These are phyloP conservation scores for Delichon dasypus DNA, from an alignment of 2,797 vertebrate genomes.

Conservation along the genomic window DNA sequence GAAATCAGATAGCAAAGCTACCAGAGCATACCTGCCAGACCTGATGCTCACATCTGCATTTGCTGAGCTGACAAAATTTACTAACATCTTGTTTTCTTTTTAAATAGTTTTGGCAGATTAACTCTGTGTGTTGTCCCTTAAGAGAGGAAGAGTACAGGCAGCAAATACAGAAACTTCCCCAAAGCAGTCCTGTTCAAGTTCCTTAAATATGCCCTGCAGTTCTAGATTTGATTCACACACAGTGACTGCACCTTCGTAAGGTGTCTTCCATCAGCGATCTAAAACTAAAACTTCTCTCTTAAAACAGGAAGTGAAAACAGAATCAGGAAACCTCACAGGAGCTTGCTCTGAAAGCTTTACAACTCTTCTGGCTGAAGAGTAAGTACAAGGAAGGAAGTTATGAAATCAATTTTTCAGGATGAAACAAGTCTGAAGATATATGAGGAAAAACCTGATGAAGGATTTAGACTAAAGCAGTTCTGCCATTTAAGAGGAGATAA, in stretches of 20 bases:
- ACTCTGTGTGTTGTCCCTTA: neutral
- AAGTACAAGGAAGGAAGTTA: neutral
- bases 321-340: constrained; percentile 19
- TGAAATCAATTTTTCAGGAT: neutral
- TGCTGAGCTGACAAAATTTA: neutral
- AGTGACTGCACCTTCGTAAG: neutral
- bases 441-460: neutral
- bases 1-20: neutral
- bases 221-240: neutral
- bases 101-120: neutral
- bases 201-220: neutral
- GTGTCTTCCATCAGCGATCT: neutral
- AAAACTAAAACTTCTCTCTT: neutral
- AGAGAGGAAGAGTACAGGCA: neutral
- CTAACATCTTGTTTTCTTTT: constrained; percentile 15
- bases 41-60: neutral
- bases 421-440: neutral
- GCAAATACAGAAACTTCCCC: neutral
- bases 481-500: neutral
- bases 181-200: neutral
- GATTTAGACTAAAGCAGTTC: neutral
- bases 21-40: neutral
- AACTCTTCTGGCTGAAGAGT: neutral
- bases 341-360: constrained; percentile 20
- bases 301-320: neutral